Base-by-base conservation (phyloP, 2,113 vertebrate genomes). In the Etia nguti region DNA sequence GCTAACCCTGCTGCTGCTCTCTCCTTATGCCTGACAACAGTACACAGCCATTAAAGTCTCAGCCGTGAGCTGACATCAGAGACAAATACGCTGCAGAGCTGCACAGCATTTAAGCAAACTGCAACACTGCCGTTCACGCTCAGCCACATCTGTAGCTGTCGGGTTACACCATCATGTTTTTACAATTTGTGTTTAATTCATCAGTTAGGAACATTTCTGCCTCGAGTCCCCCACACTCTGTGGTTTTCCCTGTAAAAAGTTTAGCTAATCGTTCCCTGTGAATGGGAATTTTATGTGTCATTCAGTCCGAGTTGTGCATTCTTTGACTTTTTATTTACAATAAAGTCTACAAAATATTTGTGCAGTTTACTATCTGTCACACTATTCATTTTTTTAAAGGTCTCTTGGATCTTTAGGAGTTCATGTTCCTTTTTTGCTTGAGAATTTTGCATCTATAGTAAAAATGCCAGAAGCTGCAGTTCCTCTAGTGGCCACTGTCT, bases 1-100 rank as follows among this genome's bases (percentile, higher is more conserved):
- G 57, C 83, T 83, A 80, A 89, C 83, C 86, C 87, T 56, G 81
- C 89, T 88, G 89, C 82, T 26, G 77, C 83, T 73, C 83, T 59
- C 55, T 82, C 68, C 85, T 83, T 36, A 82, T 81, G 90, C 29
- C 91, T 48, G 79, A 87, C 82, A 81, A 57, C 84, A 48, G 85
- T 8, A 57, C 83, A 56, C 81, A n/a, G 73, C 73, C 18, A 38
- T 36, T 13, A 36, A 80, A 62, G 77, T 38, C 84, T 57, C 10
- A n/a, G 82, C 82, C 68, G 10, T 10, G 13, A 10, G 29, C 15
- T 46, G 56, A 24, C 18, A 46, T 85, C 52, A n/a, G 5, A 52
- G 36, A 57, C 50, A 38, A 59, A 87, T 9, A 22, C 52, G 46
- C 12, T 55, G 8, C 4, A 62, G 43, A 48, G 11, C 41, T 16